These are phyloP conservation scores for Ataeniobius toweri DNA, from an alignment of 2,797 vertebrate genomes.

Conservation along the genomic window DNA sequence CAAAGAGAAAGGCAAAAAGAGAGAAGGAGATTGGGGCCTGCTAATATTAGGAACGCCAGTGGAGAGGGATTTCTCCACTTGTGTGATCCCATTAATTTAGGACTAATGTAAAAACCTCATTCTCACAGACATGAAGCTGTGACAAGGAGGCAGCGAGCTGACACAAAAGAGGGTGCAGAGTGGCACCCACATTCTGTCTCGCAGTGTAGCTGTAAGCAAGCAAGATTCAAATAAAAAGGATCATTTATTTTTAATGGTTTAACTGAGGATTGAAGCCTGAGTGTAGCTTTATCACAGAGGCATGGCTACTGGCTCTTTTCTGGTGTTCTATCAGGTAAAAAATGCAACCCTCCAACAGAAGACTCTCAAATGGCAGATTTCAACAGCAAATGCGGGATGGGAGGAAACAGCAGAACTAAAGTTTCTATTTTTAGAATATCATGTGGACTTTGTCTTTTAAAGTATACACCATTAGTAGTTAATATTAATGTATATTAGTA, in stretches of 20 bases:
- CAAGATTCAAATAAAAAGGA: slow-evolving; percentile 32
- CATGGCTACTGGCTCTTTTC: slow-evolving; percentile 10
- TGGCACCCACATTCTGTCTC: slow-evolving; percentile 22
- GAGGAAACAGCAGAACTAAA: slow-evolving; percentile 22
- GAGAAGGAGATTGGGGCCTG: slow-evolving; percentile 50
- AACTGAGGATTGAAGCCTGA: slow-evolving; percentile 26
- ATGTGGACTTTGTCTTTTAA: background rate
- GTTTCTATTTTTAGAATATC: slow-evolving; percentile 49
- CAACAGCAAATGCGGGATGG: slow-evolving; percentile 14
- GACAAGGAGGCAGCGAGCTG: slow-evolving; percentile 25
- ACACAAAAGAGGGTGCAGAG: slow-evolving; percentile 32
- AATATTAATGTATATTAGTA: background rate
- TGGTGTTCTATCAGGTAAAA: slow-evolving; percentile 12
- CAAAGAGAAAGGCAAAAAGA: slow-evolving; percentile 22
- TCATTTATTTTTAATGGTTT: slow-evolving; percentile 19
- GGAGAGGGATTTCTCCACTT: slow-evolving; percentile 53
- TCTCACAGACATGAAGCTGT: slow-evolving; percentile 38
- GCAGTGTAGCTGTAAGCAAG: slow-evolving; percentile 28
- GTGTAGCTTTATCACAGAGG: slow-evolving; percentile 15
- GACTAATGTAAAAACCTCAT: slow-evolving; percentile 30
- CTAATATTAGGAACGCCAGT: slow-evolving; percentile 65
- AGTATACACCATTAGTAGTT: too few relatives aligned
- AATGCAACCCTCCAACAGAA: slow-evolving; percentile 4
- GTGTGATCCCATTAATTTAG: slow-evolving; percentile 55
- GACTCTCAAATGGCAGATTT: slow-evolving; percentile 24